These are phyloP conservation scores for Melospiza georgiana DNA, from an alignment of 2,113 vertebrate species.

Conservation along the genomic window DNA sequence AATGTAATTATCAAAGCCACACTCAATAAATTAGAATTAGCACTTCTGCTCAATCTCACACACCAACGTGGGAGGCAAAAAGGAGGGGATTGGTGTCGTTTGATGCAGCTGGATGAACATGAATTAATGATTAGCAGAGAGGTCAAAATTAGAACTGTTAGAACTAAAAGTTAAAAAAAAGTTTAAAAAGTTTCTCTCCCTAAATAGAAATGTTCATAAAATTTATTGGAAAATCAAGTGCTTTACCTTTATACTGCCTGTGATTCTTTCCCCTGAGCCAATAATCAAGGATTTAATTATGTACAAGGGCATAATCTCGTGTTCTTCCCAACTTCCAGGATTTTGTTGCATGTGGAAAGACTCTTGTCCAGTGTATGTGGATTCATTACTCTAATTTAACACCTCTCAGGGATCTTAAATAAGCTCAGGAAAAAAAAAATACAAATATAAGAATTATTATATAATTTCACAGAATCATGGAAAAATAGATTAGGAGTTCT, in stretches of 20 bases:
- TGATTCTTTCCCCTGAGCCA: not conserved
- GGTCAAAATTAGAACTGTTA: slow-evolving; percentile 3
- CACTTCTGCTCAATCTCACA: not conserved
- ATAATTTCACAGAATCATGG: not conserved
- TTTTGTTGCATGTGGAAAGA: not conserved
- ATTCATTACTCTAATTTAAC: not conserved
- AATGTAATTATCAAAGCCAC: not conserved
- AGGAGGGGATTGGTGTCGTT: not conserved
- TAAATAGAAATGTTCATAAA: not conserved
- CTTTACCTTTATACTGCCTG: not conserved
- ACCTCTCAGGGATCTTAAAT: not conserved
- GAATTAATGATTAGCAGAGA: not conserved
- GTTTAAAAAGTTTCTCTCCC: not conserved
- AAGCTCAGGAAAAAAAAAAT: not conserved
- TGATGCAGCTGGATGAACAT: slow-evolving; percentile 22
- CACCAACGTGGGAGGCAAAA: not conserved
- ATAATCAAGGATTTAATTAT: not conserved
- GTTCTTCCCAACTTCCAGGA: not conserved
- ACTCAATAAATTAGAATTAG: not conserved
- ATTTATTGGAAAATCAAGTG: not conserved
- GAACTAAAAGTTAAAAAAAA: not conserved
- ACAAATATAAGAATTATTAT: not conserved
- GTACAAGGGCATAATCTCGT: not conserved
- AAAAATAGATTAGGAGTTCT: not conserved
- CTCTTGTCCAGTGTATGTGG: not conserved